Conservation (phyloP, 2,797 vertebrate genomes). For the Megalops cyprinoides region DNA sequence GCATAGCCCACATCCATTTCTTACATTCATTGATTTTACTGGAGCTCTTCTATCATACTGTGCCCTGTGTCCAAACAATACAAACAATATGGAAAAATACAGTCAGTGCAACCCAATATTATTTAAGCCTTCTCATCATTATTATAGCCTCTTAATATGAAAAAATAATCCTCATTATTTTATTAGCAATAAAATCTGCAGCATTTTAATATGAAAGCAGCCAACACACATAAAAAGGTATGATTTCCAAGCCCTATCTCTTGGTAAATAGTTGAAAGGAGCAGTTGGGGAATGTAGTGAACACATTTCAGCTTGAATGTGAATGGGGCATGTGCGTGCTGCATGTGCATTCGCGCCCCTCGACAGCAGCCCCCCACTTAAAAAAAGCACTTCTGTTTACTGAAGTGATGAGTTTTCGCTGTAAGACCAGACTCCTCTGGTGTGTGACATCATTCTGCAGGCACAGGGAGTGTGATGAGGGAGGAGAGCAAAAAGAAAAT, state of each 20-base stretch:
- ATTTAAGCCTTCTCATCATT: no score
- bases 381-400: background rate
- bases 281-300: background rate
- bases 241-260: background rate
- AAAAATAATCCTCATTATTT: background rate
- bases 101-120: no score
- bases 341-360: background rate
- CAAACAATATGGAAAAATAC: no score
- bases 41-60: no score
- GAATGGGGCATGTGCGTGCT: background rate
- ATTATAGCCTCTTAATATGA: background rate
- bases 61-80: no score
- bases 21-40: no score
- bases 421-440: no score
- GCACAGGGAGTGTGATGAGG: no score
- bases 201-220: constrained; percentile 18
- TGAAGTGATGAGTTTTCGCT: no score
- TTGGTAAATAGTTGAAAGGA: background rate
- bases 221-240: background rate
- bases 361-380: background rate
- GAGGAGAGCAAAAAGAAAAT: background rate
- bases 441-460: no score
- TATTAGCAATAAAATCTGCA: background rate
- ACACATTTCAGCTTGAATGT: background rate
- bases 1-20: no score